phyloP scores from a whole-genome alignment of 2,888 invertebrate genomes.

The Caenorhabditis drosophilae region DNA sequence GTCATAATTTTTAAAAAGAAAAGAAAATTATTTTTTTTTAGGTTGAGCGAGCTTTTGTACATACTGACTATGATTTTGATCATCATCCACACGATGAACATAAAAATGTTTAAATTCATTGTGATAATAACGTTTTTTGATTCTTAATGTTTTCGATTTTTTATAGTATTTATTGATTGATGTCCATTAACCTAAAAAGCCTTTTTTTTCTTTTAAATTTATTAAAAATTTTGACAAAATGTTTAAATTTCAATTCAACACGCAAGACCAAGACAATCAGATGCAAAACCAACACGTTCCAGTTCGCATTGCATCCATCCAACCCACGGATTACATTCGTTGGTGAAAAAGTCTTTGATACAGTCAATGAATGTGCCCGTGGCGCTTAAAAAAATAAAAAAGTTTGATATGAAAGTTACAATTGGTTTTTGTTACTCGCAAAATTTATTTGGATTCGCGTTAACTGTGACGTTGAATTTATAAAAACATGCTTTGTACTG shows the following conservation, averaged over 20 bases:
- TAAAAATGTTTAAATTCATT: conserved; percentile 49
- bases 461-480: conserved; percentile 39
- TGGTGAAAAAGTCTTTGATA: conserved; percentile 38
- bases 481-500: conserved; percentile 39
- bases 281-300: conserved; percentile 49
- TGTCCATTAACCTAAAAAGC: not conserved
- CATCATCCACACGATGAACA: conserved; percentile 71
- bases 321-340: conserved; percentile 28
- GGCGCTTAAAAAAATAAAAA: conserved; percentile 7
- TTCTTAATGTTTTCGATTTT: not conserved
- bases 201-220: conserved; percentile 1
- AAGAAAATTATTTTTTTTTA: conserved; percentile 6
- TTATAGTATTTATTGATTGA: conserved; percentile 5
- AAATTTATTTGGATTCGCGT: conserved; percentile 40
- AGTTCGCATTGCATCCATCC: conserved; percentile 52
- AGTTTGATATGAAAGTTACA: not conserved
- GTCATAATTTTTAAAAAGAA: conserved; percentile 1
- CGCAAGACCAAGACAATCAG: conserved; percentile 39
- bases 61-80: conserved; percentile 72
- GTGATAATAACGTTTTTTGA: not conserved
- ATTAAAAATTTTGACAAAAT: conserved; percentile 1
- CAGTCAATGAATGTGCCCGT: conserved; percentile 32
- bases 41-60: conserved; percentile 73
- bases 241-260: conserved; percentile 31
- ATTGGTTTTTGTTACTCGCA: conserved; percentile 12